Base-by-base conservation (phyloP, 2,797 vertebrate species). In the Anguilla pacifica region DNA sequence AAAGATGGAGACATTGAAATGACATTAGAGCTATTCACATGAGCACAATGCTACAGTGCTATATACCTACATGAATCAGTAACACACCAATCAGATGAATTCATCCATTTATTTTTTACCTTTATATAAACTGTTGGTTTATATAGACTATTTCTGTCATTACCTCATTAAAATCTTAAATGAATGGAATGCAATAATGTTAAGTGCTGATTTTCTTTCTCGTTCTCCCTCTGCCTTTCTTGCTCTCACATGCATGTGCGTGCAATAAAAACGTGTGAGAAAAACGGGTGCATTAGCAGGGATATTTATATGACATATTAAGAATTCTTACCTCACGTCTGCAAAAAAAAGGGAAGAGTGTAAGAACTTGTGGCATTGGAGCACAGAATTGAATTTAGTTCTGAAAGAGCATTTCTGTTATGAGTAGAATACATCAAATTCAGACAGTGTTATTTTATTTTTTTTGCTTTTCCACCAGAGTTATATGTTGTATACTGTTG, bases 301-400 rank as follows among this genome's bases (percentile, higher is more conserved):
- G 67, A n/a, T 25, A 46, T 49, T 28, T 25, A 72, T 28, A 13
- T 49, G 22, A 10, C 25, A 39, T 3, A 81, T 6, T 6, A 51
- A 6, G 19, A 85, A 35, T 19, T 46, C 92, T 93, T 92, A 96
- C 96, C 94, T 96, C 95, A 93, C 91, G 93, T 49, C 95, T 96
- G 93, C 89, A 90, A 91, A 89, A 25, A 85, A 35, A 88, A n/a
- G 35, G 0, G 87, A 9, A 82, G 25, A 0, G 55, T 57, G 15
- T 53, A 59, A 39, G 57, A 39, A 79, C 19, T 79, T 22, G 39
- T 79, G 15, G 39, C 35, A 43, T 79, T 11, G 11, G 70, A 74
- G 70, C 70, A 74, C 70, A 31, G 43, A 43, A 31, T 5, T 46
- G 43, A 46, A 17, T 5, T n/a, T 82, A 17, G 31, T 31, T 9